Conservation (phyloP, 2,888 invertebrate genomes). For the Agrochola lychnidis region DNA sequence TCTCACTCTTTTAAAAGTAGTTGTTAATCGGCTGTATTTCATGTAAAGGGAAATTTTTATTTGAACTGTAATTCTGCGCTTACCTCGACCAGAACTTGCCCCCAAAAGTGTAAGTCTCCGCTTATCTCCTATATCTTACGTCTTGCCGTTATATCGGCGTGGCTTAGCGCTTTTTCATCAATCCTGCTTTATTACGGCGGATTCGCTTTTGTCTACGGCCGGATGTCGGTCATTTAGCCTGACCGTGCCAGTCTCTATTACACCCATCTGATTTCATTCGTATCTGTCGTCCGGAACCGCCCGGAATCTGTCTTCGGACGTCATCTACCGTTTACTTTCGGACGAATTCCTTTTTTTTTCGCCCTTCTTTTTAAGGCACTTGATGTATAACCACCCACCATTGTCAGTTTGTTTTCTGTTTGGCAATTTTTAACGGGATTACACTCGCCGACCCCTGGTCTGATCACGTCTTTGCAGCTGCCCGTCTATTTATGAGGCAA, state of each 20-base stretch:
- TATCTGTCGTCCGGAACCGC: constrained; percentile 85
- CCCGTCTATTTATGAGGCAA: constrained; percentile 88
- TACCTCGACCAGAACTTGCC: neutral
- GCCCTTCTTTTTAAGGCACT: constrained; percentile 83
- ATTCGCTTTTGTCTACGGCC: constrained; percentile 89
- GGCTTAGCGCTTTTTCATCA: constrained; percentile 92
- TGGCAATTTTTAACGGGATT: constrained; percentile 90
- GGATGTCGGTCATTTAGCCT: constrained; percentile 89
- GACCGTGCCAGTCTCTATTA: constrained; percentile 87
- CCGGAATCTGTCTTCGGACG: constrained; percentile 85
- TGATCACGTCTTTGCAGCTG: constrained; percentile 88
- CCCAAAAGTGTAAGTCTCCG: constrained; percentile 44
- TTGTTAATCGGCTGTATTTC: neutral
- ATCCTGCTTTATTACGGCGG: constrained; percentile 91
- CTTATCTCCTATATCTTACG: constrained; percentile 66
- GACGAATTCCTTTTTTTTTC: constrained; percentile 78
- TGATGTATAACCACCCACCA: constrained; percentile 84
- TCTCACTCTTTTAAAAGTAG: neutral
- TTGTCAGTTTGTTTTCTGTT: constrained; percentile 88
- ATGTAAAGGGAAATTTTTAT: neutral
- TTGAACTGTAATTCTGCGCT: neutral
- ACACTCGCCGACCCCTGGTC: constrained; percentile 78
- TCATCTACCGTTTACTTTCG: constrained; percentile 82
- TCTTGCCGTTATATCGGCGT: constrained; percentile 87
- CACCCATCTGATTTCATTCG: constrained; percentile 88